Evolutionary conservation across 1,140 invertebrate genomes (phyloP), one percentile per base, ranked within the genome.

Genomic region (Calosoma granatense): DNA sequence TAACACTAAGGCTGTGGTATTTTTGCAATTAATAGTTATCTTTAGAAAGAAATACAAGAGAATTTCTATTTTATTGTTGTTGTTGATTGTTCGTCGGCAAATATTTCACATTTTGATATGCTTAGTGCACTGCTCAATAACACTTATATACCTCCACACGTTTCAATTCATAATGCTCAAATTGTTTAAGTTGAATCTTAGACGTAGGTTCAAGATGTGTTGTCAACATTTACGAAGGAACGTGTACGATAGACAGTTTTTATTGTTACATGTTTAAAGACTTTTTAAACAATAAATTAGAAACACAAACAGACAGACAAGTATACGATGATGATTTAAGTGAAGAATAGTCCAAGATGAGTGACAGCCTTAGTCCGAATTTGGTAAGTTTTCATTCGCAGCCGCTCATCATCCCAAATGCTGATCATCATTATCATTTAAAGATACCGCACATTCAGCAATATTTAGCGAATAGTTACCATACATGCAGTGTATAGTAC

Each of bases 151-250:
- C 41, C 41, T 47, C 41, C 17, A 12, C 17, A 17, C 41, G n/a
- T n/a, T n/a, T n/a, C n/a, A n/a, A n/a, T n/a, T 17, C 9, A 47
- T 47, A 47, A 47, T 47, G 41, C 41, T 47, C 41, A 47, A 47
- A 47, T 47, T 47, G 17, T n/a, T n/a, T 9, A 6, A 47, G 6
- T 47, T 11, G 17, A 47, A 11, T 9, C n/a, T 12, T 47, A 47
- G 41, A 9, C 9, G 9, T 47, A 47, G 26, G 26, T 36, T 36
- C 26, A 47, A 47, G 6, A 47, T 9, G 41, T 17, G 41, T 47
- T 36, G n/a, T n/a, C n/a, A n/a, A 30, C 26, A 30, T 6, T 30
- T 30, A 30, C 26, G 6, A 4, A 30, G 14, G n/a, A n/a, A n/a
- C n/a, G n/a, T n/a, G n/a, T n/a, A n/a, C n/a, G n/a, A n/a, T n/a